Evolutionary conservation across 2,888 invertebrate species (phyloP).

Genomic region (Glaucopsyche alexis): DNA sequence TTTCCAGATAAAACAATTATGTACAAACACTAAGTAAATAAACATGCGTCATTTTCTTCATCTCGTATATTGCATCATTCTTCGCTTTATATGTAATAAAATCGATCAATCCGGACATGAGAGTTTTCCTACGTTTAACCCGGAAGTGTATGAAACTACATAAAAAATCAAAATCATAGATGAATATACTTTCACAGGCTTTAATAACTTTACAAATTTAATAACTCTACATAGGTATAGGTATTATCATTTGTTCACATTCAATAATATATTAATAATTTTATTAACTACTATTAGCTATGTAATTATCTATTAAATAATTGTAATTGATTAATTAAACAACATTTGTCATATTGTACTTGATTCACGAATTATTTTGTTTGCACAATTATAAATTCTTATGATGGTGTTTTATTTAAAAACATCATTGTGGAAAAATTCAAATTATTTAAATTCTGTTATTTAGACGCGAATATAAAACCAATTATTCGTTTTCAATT

Average conservation of each 20-base stretch:
- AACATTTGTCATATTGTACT: neutral
- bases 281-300: no score
- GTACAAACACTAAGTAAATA: constrained; percentile 33
- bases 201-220: no score
- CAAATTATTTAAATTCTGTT: neutral
- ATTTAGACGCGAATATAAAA: no score
- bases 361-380: neutral
- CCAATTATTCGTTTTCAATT: neutral
- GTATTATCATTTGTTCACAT: no score
- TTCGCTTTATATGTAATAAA: neutral
- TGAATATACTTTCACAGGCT: no score
- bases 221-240: no score
- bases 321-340: neutral
- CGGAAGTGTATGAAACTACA: no score
- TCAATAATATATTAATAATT: no score
- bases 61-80: constrained; percentile 23
- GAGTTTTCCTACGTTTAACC: neutral
- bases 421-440: neutral
- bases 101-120: neutral
- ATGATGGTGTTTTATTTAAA: no score
- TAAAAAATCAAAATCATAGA: no score
- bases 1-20: constrained; percentile 13
- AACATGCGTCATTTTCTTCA: constrained; percentile 34
- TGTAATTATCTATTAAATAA: neutral
- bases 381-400: neutral